Conservation (phyloP, 2,113 vertebrate genomes). For the Lepidothrix coronata region DNA sequence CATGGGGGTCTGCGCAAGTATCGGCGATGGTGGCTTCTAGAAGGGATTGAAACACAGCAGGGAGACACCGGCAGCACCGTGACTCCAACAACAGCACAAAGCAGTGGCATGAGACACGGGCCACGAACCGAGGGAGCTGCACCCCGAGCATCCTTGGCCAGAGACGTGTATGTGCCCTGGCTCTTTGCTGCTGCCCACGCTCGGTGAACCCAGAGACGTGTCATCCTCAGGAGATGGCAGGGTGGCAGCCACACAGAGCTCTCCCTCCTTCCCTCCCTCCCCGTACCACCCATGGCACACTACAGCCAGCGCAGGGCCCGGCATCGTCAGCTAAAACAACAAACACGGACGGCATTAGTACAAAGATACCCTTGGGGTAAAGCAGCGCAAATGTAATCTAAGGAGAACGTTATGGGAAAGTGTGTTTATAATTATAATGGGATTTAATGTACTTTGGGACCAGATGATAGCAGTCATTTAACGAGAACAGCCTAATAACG, state of each 20-base stretch:
- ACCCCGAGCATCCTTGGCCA: background rate
- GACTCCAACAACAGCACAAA: background rate
- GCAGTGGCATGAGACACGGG: background rate
- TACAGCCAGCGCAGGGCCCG: constrained; percentile 37
- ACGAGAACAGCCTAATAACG: constrained; percentile 67
- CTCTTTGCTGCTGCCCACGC: background rate
- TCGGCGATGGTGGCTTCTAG: background rate
- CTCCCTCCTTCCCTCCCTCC: background rate
- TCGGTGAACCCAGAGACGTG: background rate
- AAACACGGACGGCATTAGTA: constrained; percentile 70
- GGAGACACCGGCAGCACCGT: background rate
- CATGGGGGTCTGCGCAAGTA: background rate
- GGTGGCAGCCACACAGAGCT: background rate
- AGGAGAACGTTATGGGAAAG: constrained; percentile 71
- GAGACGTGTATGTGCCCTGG: too few species aligned
- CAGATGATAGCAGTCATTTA: constrained; percentile 76
- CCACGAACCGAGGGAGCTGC: background rate
- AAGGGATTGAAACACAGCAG: background rate
- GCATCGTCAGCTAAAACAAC: constrained; percentile 65
- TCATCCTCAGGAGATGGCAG: background rate
- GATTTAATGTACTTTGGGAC: constrained; percentile 78
- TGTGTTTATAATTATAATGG: constrained; percentile 82
- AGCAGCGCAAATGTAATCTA: constrained; percentile 70
- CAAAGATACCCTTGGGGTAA: constrained; percentile 74
- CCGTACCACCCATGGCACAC: background rate